A percentile compares a stretch with the other conserved stretches of the same genome.
These are phyloP conservation scores for Antrozous pallidus DNA, from an alignment of 2,797 vertebrate species.

Conservation along the genomic window DNA sequence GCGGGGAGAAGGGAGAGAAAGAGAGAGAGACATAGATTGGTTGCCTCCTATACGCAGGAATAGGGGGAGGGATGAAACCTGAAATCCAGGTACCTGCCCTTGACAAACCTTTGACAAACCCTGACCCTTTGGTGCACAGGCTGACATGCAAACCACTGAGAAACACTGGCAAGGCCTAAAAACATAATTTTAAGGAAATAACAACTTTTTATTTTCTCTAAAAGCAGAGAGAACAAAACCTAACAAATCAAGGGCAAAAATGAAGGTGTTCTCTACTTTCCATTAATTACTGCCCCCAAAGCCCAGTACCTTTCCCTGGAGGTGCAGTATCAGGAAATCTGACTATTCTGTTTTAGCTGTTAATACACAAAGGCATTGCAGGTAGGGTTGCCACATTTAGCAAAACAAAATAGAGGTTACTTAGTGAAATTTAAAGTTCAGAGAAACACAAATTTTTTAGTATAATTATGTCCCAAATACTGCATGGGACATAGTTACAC, in stretches of 20 bases:
- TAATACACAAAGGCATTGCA: neutral
- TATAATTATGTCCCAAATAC: neutral
- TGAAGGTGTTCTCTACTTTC: neutral
- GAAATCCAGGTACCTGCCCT: too few relatives aligned
- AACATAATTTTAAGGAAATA: neutral
- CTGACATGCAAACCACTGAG: too few relatives aligned
- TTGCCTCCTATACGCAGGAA: too few relatives aligned
- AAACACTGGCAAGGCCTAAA: too few relatives aligned
- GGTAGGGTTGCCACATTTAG: conserved; percentile 1
- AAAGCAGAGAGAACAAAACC: neutral
- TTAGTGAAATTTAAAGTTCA: conserved; percentile 9
- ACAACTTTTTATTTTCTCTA: neutral
- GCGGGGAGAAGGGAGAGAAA: too few relatives aligned
- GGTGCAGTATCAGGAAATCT: neutral
- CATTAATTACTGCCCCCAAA: neutral
- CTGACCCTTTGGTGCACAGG: too few relatives aligned
- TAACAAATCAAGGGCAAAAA: conserved; percentile 19
- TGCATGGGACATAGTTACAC: neutral
- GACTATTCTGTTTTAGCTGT: conserved; percentile 1
- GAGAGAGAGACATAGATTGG: too few relatives aligned
- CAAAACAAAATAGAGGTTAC: neutral
- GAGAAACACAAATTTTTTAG: neutral
- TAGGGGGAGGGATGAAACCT: too few relatives aligned
- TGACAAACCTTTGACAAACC: too few relatives aligned
- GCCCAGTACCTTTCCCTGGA: neutral